A percentile compares a stretch with the other conserved stretches of the same genome.
These are phyloP conservation scores for Seriola aureovittata DNA, from an alignment of 2,113 vertebrate species.

Conservation along the genomic window DNA sequence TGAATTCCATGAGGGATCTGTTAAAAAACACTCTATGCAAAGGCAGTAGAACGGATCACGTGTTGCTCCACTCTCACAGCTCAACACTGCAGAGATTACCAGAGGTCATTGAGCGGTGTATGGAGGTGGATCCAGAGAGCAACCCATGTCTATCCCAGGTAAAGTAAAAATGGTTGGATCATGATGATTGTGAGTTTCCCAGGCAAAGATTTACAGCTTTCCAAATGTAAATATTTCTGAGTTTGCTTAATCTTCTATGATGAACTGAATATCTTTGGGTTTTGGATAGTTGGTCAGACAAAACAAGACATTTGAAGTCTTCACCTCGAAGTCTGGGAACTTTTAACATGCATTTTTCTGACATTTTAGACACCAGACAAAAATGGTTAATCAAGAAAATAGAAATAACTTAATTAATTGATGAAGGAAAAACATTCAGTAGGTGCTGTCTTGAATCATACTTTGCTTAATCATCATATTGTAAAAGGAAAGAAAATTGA, in stretches of 20 bases:
- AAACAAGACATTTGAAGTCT: no score
- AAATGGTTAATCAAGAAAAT: neutral
- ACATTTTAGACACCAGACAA: no score
- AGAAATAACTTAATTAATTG: neutral
- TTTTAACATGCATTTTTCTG: no score
- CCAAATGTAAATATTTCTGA: no score
- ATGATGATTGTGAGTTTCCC: neutral
- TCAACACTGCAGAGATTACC: conserved; percentile 90
- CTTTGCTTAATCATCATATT: neutral
- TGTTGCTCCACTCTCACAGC: conserved; percentile 92
- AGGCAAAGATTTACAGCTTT: no score
- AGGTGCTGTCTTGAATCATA: no score
- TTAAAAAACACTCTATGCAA: conserved; percentile 88
- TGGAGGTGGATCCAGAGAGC: conserved; percentile 89
- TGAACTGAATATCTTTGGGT: no score
- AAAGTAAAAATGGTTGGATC: neutral
- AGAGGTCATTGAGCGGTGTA: conserved; percentile 91
- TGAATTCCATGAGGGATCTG: conserved; percentile 90
- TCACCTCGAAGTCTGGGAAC: no score
- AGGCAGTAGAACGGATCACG: conserved; percentile 86
- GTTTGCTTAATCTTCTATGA: neutral
- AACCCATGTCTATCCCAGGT: conserved; percentile 77
- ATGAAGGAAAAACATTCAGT: neutral
- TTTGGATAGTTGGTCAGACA: no score
- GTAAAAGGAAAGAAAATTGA: neutral